A percentile compares a stretch with the other conserved stretches of the same genome.
Evolutionary conservation across 2,797 vertebrate species (phyloP).

Genomic region (Podargus strigoides): DNA sequence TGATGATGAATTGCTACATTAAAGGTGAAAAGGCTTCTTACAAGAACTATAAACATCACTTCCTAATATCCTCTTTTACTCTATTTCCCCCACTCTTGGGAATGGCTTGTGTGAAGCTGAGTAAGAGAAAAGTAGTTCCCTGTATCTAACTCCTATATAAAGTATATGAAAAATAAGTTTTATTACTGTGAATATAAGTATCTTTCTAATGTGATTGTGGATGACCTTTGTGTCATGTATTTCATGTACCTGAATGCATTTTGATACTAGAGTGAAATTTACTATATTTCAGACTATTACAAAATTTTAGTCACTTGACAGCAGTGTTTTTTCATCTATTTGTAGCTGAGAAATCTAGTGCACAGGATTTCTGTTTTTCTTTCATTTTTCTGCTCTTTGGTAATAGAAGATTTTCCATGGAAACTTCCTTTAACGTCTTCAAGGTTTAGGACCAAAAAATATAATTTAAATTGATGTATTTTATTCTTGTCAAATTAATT

Average conservation of each 20-base stretch:
- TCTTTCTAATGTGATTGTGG: neutral
- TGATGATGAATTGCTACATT: neutral
- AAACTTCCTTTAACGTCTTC: neutral
- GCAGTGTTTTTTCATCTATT: neutral
- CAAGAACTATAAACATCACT: neutral
- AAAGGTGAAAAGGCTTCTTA: neutral
- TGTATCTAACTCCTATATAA: neutral
- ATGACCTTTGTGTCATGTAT: neutral
- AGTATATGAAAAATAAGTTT: neutral
- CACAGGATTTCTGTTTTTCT: neutral
- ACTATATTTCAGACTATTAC: neutral
- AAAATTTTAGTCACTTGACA: neutral
- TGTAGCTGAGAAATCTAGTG: neutral
- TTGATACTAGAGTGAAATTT: neutral
- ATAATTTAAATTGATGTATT: neutral
- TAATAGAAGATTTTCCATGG: neutral
- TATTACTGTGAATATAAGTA: neutral
- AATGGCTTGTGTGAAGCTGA: neutral
- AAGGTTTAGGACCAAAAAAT: neutral
- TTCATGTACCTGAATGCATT: neutral
- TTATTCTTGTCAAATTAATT: neutral
- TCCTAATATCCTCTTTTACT: neutral
- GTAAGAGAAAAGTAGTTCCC: neutral
- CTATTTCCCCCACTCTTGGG: neutral
- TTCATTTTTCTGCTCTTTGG: neutral